Percentiles rank a stretch among this genome's conserved stretches.
These are phyloP conservation scores for Drosophila cardini DNA, from an alignment of 1,140 invertebrate genomes.

Conservation along the genomic window DNA sequence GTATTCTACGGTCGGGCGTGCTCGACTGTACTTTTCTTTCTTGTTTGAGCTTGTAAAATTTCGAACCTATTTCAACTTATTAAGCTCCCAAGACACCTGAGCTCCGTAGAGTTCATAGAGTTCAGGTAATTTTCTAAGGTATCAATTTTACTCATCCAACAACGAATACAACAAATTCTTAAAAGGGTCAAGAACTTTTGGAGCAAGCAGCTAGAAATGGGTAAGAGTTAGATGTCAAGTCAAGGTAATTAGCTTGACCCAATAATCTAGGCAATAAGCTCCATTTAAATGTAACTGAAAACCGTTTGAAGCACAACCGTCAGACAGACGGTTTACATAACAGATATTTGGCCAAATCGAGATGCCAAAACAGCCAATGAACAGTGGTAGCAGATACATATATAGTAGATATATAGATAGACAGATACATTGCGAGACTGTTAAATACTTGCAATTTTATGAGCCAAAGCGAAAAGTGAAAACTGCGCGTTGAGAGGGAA, in stretches of 20 bases:
- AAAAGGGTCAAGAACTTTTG: constrained; percentile 31
- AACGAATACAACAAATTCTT: constrained; percentile 39
- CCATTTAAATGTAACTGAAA: constrained; percentile 49
- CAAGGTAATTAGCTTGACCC: constrained; percentile 6
- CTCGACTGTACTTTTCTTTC: no score
- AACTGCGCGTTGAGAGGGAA: constrained; percentile 55
- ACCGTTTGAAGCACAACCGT: constrained; percentile 1
- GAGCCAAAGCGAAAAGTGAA: constrained; percentile 73
- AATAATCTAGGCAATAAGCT: neutral
- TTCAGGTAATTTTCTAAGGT: constrained; percentile 8
- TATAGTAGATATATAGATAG: constrained; percentile 22
- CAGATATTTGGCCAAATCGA: constrained; percentile 42
- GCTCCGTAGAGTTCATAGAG: neutral
- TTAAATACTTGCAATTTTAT: constrained; percentile 79
- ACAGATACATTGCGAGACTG: constrained; percentile 44
- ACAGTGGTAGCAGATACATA: constrained; percentile 32
- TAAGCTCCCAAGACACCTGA: neutral
- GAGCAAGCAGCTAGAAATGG: neutral
- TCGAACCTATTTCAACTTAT: neutral
- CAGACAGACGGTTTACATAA: constrained; percentile 72
- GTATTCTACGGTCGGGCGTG: no score
- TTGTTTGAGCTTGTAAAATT: no score
- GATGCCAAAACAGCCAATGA: constrained; percentile 59
- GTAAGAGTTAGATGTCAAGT: no score
- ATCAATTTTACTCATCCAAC: neutral